Evolutionary conservation across 2,797 vertebrate species (phyloP), one percentile per base, ranked within the genome.

Genomic region (Tapirus indicus): DNA sequence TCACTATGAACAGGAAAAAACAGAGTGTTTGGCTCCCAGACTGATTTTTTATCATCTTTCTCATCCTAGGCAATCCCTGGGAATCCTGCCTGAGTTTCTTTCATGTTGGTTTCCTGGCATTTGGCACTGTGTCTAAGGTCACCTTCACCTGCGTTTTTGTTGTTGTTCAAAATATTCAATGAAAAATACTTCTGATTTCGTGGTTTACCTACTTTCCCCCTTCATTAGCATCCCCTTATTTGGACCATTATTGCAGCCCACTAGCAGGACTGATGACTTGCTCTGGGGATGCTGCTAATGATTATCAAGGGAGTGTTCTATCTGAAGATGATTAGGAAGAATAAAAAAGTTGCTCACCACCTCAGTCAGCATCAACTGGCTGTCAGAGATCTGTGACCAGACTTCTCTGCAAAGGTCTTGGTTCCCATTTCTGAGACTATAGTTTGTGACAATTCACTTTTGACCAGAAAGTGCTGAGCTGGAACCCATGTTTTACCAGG

Each of bases 151-250:
- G 35, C 80, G 75, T 14, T 72, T 71, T 54, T 38, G 41, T 79
- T 80, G 41, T 56, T 32, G 2, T 44, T 88, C 71, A 82, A 95
- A 97, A 87, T 49, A 16, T 21, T 44, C 92, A 74, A 14, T 93
- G 92, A 92, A 88, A 97, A 95, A 80, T 54, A 77, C 93, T 93
- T 93, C 95, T 95, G 88, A 91, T 93, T 97, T 97, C 91, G 79
- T 89, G 82, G 62, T 82, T 72, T 72, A 75, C 78, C 82, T 74
- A 44, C 56, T 78, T 66, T 58, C n/a, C 66, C 27, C 97, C 44
- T 68, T 62, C 32, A 56, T 83, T 92, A 84, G 69, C 62, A 79
- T 78, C 49, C 62, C 80, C 56, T 17, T 29, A 56, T 47, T 72
- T 69, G 91, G 93, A 54, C 27, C 41, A 52, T 95, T 78, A 80